Evolutionary conservation across 2,888 invertebrate genomes (phyloP), one percentile per base, ranked within the genome.

Genomic region (Drosophila barbarae): DNA sequence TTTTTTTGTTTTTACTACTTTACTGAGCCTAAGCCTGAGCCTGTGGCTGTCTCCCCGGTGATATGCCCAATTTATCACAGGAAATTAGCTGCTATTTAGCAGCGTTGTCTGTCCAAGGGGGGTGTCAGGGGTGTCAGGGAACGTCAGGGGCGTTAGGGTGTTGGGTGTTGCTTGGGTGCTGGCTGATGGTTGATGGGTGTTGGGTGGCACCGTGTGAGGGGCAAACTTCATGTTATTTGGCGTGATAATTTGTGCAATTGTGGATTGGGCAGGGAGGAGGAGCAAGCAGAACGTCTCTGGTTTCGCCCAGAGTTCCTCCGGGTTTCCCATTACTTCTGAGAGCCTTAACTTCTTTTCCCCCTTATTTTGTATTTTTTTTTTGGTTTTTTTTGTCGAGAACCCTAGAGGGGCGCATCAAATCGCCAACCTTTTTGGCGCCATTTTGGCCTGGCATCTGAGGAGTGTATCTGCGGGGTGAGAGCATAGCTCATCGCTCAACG

Each of bases 11-110:
- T 23, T 21, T 21, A 21, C 8, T 28, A 21, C 26, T 50, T 21
- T 51, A 13, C 35, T 56, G 7, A 10, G 36, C 21, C 36, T 7
- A 12, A 23, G 10, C 46, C 28, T 18, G 46, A 28, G 42, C 42
- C 42, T 44, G 44, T 47, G 30, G 30, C 58, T 53, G 53, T 54
- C 49, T 47, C 42, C 52, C 52, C 67, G 63, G 71, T 73, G 83
- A 87, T 83, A 81, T 86, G 83, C 75, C 85, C 87, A 87, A 87
- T 87, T 87, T 87, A 85, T 87, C 72, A 80, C 76, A 73, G 77
- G 77, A 87, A 87, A 87, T 87, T 87, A 87, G 87, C 79, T 86
- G 85, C 81, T 85, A 87, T 86, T 85, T 80, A 85, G 77, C 79
- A 85, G 64, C 71, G 84, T 73, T 82, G 79, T 80, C 66, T 73